A percentile compares a stretch with the other conserved stretches of the same genome.
Conservation (phyloP, 2,888 invertebrate species). For the Plebejus melissa region DNA sequence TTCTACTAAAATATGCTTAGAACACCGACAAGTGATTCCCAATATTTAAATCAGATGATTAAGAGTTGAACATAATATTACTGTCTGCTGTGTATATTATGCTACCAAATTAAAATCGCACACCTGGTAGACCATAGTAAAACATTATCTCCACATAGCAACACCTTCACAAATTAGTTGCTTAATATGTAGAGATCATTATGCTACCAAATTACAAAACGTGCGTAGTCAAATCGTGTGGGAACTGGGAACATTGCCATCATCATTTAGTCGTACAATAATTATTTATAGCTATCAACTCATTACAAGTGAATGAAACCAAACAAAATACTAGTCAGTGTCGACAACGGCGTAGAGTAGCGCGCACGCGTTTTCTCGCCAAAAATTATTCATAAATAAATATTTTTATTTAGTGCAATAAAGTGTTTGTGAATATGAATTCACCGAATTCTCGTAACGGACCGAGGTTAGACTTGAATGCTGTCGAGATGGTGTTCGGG, state of each 20-base stretch:
- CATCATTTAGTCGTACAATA: background rate
- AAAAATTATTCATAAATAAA: background rate
- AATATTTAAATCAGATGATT: background rate
- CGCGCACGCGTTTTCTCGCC: background rate
- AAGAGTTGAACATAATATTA: background rate
- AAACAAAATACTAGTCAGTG: background rate
- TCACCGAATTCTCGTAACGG: conserved; percentile 40
- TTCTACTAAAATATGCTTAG: background rate
- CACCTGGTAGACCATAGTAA: background rate
- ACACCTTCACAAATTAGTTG: background rate
- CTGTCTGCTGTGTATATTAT: background rate
- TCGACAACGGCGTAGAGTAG: background rate
- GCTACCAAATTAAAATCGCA: background rate
- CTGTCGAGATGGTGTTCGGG: conserved; percentile 60
- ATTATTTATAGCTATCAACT: background rate
- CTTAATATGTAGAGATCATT: background rate
- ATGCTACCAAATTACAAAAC: background rate
- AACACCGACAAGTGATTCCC: too few species aligned
- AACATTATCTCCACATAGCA: background rate
- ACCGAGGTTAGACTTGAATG: conserved; percentile 46
- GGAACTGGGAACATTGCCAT: background rate
- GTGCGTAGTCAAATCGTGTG: background rate
- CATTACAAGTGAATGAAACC: conserved; percentile 16
- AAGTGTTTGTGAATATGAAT: conserved; percentile 31
- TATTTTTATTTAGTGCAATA: conserved; percentile 28